Conservation (phyloP, 2,888 invertebrate species). For the Azorinus chamasolen region DNA sequence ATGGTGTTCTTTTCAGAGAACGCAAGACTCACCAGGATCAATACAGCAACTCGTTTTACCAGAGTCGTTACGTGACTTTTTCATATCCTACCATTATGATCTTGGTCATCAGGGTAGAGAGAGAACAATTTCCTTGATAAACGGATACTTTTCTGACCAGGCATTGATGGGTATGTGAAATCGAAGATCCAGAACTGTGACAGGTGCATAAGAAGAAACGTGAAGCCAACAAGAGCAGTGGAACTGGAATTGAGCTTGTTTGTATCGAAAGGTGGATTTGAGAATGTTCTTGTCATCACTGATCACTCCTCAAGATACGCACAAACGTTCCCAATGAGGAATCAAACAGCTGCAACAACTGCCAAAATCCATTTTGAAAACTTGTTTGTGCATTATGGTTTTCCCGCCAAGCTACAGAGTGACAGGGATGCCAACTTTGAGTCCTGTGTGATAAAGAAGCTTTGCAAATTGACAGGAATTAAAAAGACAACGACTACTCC, state of each 20-base stretch:
- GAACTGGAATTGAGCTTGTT: conserved; percentile 8
- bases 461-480: conserved; percentile 18
- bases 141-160: conserved; percentile 22
- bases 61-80: conserved; percentile 10
- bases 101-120: conserved; percentile 35
- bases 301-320: conserved; percentile 30
- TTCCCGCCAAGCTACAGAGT: conserved; percentile 27
- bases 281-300: conserved; percentile 32
- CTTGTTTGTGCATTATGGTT: conserved; percentile 24
- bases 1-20: conserved; percentile 21
- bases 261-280: conserved; percentile 21
- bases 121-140: conserved; percentile 16
- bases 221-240: background rate
- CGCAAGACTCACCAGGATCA: background rate
- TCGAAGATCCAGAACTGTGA: too few relatives aligned
- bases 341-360: conserved; percentile 28
- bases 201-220: background rate
- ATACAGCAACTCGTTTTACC: conserved; percentile 11
- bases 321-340: conserved; percentile 24
- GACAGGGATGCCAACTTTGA: conserved; percentile 24
- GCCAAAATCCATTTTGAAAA: conserved; percentile 28
- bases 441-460: conserved; percentile 18
- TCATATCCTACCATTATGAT: conserved; percentile 10
- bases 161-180: conserved; percentile 4
- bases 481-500: conserved; percentile 25